Evolutionary conservation across 2,113 vertebrate species (phyloP).

Genomic region (Mionectes macconnelli): DNA sequence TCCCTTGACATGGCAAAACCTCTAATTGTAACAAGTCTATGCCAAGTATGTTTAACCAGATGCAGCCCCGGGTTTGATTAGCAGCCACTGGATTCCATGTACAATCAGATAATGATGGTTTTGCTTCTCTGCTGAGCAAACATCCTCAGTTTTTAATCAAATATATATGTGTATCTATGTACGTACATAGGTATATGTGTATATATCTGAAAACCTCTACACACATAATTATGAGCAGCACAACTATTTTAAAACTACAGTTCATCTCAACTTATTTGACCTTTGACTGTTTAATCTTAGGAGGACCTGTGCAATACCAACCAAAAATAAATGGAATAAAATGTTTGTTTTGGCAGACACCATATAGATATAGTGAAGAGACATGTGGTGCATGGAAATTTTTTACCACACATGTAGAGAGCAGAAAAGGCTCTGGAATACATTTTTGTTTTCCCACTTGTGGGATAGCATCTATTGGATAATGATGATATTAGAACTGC

Average conservation of each 20-base stretch:
- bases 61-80: conserved; percentile 78
- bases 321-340: conserved; percentile 74
- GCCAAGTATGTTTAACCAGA: conserved; percentile 82
- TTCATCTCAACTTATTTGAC: conserved; percentile 75
- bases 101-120: conserved; percentile 83
- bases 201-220: conserved; percentile 55
- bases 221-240: conserved; percentile 44
- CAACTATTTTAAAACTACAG: conserved; percentile 67
- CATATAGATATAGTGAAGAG: conserved; percentile 60
- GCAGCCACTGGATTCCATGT: conserved; percentile 79
- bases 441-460: conserved; percentile 72
- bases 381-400: conserved; percentile 69
- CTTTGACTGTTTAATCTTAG: conserved; percentile 72
- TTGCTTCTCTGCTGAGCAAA: conserved; percentile 76
- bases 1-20: conserved; percentile 84
- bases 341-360: conserved; percentile 77
- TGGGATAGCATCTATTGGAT: conserved; percentile 73
- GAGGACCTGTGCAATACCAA: conserved; percentile 67
- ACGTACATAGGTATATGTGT: neutral
- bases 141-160: conserved; percentile 77
- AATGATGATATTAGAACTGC: conserved; percentile 69
- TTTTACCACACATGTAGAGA: conserved; percentile 73
- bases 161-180: conserved; percentile 43
- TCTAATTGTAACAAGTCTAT: conserved; percentile 79
- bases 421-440: conserved; percentile 65